Evolutionary conservation across 2,113 vertebrate species (phyloP).

Genomic region (Centropus unirufus): DNA sequence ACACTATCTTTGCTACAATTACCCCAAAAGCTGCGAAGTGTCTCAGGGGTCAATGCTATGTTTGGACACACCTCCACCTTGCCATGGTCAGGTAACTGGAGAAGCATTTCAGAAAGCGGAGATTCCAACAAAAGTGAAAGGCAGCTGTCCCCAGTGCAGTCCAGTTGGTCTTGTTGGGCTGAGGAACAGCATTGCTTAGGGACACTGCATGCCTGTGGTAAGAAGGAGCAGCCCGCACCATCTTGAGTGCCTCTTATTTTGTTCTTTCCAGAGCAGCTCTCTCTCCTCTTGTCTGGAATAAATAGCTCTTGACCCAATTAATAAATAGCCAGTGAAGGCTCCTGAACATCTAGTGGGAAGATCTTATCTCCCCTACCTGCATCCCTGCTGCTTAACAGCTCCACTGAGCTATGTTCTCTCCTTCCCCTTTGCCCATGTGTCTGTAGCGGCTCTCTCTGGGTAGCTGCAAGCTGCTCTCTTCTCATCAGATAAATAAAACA

Average conservation of each 20-base stretch:
- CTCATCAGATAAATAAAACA: constrained; percentile 15
- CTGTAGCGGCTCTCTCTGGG: background rate
- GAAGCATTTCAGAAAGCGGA: background rate
- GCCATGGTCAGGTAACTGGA: background rate
- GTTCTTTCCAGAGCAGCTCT: background rate
- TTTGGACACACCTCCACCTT: background rate
- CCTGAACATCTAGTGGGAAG: background rate
- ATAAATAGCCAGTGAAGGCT: background rate
- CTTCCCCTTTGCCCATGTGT: background rate
- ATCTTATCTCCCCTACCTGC: background rate
- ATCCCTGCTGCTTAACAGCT: background rate
- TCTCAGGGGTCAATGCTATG: background rate
- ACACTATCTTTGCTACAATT: too few species aligned
- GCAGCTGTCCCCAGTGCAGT: background rate
- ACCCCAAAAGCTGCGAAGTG: too few species aligned
- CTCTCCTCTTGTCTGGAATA: background rate
- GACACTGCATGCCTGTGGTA: rapidly evolving
- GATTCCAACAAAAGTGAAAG: background rate
- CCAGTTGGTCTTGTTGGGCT: background rate
- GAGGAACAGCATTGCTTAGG: background rate
- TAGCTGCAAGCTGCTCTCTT: background rate
- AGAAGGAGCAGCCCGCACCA: background rate
- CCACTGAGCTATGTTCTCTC: background rate
- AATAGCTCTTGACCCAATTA: background rate
- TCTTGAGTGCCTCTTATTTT: background rate